Evolutionary conservation across 2,113 vertebrate genomes (phyloP).

Genomic region (Vulpes lagopus): DNA sequence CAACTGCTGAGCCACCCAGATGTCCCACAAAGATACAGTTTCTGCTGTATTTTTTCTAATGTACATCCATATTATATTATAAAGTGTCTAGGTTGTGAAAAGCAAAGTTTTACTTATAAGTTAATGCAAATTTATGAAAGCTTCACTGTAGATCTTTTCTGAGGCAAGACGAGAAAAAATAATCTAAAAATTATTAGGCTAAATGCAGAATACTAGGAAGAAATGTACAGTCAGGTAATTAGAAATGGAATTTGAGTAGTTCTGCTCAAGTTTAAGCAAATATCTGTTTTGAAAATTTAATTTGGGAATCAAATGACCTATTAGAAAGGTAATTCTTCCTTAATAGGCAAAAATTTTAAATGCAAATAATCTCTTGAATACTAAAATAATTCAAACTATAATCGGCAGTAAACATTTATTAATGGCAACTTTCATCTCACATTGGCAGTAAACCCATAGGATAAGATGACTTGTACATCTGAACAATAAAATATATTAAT

Average conservation of each 20-base stretch:
- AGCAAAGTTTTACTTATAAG: neutral
- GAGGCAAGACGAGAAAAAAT: neutral
- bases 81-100: neutral
- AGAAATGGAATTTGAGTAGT: conserved; percentile 26
- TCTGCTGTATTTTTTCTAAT: neutral
- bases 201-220: neutral
- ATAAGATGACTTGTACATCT: neutral
- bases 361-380: conserved; percentile 43
- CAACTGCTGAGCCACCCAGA: too few relatives aligned
- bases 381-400: neutral
- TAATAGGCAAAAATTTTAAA: neutral
- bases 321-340: neutral
- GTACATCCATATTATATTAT: neutral
- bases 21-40: neutral
- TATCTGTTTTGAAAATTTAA: neutral
- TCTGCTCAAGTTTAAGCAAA: neutral
- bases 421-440: neutral
- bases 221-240: conserved; percentile 32
- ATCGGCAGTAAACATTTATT: neutral
- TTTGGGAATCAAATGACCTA: conserved; percentile 5
- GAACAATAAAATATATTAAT: neutral
- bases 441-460: neutral
- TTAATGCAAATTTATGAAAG: neutral
- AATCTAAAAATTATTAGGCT: neutral
- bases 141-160: conserved; percentile 11